Evolutionary conservation across 2,797 vertebrate species (phyloP).

Genomic region (Rhabdomys pumilio): DNA sequence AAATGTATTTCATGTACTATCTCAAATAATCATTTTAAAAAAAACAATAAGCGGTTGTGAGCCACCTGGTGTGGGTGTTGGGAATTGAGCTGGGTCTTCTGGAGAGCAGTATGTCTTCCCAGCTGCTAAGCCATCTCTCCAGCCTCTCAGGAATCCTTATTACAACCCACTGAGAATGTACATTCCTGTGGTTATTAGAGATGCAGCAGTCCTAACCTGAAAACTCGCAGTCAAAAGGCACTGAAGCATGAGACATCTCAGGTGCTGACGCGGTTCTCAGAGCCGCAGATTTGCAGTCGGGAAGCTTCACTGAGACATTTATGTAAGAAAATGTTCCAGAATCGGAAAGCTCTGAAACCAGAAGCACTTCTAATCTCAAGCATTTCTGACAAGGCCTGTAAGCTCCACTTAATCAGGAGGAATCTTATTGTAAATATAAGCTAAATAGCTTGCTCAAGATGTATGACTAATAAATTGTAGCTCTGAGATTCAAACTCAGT

Average conservation of each 20-base stretch:
- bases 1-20: slow-evolving; percentile 13
- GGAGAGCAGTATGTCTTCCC: not conserved
- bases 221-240: not conserved
- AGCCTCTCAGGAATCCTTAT: slow-evolving; percentile 16
- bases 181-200: not conserved
- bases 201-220: not conserved
- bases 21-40: not conserved
- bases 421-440: not conserved
- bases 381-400: not conserved
- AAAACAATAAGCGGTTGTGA: not conserved
- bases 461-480: not conserved
- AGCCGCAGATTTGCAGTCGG: not conserved
- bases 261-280: no score
- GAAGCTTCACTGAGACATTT: not conserved
- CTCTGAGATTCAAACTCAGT: not conserved
- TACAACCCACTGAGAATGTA: not conserved
- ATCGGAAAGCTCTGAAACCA: not conserved
- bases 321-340: not conserved
- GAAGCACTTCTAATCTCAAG: not conserved
- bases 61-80: not conserved
- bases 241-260: not conserved
- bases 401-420: slow-evolving; percentile 8
- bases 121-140: not conserved
- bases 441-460: not conserved
- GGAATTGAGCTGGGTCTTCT: not conserved